phyloP scores from a whole-genome alignment of 2,113 vertebrate genomes.

The Morone chrysops region DNA sequence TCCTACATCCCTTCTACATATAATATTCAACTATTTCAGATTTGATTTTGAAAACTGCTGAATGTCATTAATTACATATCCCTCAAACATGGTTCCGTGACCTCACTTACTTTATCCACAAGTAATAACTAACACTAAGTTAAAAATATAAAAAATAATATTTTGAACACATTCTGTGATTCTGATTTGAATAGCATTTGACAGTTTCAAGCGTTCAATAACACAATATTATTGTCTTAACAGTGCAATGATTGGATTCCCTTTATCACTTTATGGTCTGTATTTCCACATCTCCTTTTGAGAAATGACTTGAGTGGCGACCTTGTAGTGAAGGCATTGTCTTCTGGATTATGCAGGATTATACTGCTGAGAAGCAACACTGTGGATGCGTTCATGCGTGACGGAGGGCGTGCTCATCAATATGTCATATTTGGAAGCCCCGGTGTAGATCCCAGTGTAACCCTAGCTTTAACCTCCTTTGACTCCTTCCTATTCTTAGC shows the following conservation, averaged over 20 bases:
- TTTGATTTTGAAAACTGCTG: too few relatives aligned
- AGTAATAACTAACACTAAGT: neutral
- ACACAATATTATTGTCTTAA: neutral
- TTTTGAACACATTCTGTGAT: neutral
- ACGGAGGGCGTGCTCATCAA: constrained; percentile 50
- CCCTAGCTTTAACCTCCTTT: constrained; percentile 55
- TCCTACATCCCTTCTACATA: too few relatives aligned
- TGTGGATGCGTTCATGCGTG: constrained; percentile 30
- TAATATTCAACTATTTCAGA: too few relatives aligned
- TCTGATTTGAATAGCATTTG: neutral
- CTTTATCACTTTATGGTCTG: neutral
- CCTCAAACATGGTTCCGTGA: too few relatives aligned
- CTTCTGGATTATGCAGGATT: constrained; percentile 41
- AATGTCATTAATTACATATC: too few relatives aligned
- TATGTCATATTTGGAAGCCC: constrained; percentile 65
- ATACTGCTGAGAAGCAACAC: constrained; percentile 15
- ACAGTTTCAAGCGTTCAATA: neutral
- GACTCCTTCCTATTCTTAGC: constrained; percentile 64
- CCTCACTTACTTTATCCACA: neutral
- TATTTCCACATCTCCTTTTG: neutral
- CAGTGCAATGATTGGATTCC: neutral
- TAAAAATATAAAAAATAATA: neutral
- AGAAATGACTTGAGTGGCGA: neutral
- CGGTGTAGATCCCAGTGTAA: constrained; percentile 56
- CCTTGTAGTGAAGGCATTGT: constrained; percentile 6